Evolutionary conservation across 2,888 invertebrate genomes (phyloP).

Genomic region (Hipparchia semele): DNA sequence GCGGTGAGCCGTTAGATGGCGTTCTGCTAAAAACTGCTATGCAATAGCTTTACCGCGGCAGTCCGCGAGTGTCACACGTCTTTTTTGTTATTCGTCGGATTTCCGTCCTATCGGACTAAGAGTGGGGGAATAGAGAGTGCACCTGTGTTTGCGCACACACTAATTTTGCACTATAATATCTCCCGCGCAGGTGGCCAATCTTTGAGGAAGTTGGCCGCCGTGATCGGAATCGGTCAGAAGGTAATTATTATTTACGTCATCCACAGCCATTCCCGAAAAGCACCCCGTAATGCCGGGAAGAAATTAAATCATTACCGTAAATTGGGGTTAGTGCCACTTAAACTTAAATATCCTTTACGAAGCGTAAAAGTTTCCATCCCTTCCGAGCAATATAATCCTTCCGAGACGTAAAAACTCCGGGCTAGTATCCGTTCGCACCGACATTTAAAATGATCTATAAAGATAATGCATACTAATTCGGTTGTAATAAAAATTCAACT

Average conservation of each 20-base stretch:
- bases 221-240: too few species aligned
- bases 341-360: constrained; percentile 50
- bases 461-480: background rate
- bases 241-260: constrained; percentile 18
- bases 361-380: constrained; percentile 45
- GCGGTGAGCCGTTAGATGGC: too few species aligned
- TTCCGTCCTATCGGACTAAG: too few species aligned
- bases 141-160: too few species aligned
- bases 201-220: too few species aligned
- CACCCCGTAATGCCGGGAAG: constrained; percentile 39
- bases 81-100: too few species aligned
- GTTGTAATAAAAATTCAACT: background rate
- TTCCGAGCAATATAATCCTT: constrained; percentile 42
- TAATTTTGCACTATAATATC: too few species aligned
- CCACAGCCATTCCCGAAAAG: constrained; percentile 33
- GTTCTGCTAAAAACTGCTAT: too few species aligned
- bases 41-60: too few species aligned
- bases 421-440: background rate
- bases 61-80: too few species aligned
- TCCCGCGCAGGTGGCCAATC: too few species aligned
- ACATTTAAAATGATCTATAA: background rate
- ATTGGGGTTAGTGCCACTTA: constrained; percentile 48
- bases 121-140: too few species aligned
- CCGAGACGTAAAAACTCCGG: constrained; percentile 35
- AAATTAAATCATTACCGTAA: constrained; percentile 54